phyloP scores from a whole-genome alignment of 1,140 invertebrate genomes.

The Galleria mellonella region DNA sequence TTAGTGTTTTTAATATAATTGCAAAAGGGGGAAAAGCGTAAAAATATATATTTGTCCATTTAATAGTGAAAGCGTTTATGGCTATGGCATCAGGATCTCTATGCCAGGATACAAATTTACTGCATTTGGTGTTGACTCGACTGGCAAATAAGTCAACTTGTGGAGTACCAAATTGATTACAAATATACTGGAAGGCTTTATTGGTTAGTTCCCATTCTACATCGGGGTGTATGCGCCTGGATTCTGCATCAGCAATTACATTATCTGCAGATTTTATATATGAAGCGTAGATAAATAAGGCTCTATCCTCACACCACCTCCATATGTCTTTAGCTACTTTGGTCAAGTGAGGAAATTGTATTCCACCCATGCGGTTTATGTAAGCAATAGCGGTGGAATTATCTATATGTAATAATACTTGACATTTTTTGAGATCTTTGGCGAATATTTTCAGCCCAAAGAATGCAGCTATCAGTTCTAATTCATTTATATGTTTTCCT shows the following conservation, averaged over 20 bases:
- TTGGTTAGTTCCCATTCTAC: conserved; percentile 1
- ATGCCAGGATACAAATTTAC: not conserved
- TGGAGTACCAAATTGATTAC: not conserved
- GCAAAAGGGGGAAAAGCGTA: conserved; percentile 2
- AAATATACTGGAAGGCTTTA: not conserved
- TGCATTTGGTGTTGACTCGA: not conserved
- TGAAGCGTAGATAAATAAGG: not conserved
- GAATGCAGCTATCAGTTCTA: conserved; percentile 3
- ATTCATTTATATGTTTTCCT: not conserved
- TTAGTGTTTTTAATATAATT: not conserved
- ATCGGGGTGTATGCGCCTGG: not conserved
- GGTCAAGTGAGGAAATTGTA: not conserved
- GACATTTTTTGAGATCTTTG: not conserved
- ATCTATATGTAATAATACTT: not conserved
- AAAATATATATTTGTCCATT: not conserved
- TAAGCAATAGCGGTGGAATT: not conserved
- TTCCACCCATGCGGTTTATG: conserved; percentile 1
- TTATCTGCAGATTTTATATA: conserved; percentile 5
- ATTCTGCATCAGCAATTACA: conserved; percentile 1
- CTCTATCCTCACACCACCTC: not conserved
- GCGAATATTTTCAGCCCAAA: conserved; percentile 1
- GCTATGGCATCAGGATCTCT: not conserved
- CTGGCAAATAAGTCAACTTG: conserved; percentile 1
- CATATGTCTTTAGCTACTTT: not conserved
- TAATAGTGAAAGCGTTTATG: not conserved